phyloP scores from a whole-genome alignment of 2,888 invertebrate species.

The Anoplius nigerrimus region DNA sequence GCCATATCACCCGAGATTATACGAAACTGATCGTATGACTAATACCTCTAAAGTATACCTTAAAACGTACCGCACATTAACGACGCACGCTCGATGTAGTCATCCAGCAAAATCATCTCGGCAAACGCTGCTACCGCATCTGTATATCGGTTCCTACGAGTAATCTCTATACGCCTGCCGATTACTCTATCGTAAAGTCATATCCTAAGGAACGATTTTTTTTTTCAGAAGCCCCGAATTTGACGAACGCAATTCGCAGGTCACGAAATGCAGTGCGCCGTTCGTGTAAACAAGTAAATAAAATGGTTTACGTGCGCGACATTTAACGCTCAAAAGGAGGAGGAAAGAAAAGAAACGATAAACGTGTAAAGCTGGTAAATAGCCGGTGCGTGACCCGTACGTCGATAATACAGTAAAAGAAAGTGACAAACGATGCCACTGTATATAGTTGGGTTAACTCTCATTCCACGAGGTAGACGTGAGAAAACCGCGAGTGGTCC shows the following conservation, averaged over 20 bases:
- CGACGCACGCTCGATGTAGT: background rate
- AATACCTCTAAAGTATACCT: slow-evolving; percentile 25
- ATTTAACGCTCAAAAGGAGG: background rate
- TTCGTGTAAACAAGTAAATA: background rate
- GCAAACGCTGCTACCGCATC: too few species aligned
- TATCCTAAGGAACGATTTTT: background rate
- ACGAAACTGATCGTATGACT: slow-evolving; percentile 19
- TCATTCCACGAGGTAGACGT: too few species aligned
- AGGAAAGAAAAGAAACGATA: background rate
- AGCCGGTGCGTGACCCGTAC: too few species aligned
- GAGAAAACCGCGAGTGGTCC: too few species aligned
- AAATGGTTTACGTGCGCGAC: background rate
- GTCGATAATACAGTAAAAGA: too few species aligned
- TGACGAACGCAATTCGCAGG: background rate
- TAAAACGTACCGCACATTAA: slow-evolving; percentile 22
- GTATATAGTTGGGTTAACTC: too few species aligned
- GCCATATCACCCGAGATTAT: slow-evolving; percentile 18
- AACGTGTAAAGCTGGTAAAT: background rate
- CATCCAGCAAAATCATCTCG: too few species aligned
- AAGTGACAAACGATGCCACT: too few species aligned
- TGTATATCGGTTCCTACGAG: too few species aligned
- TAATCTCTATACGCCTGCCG: too few species aligned
- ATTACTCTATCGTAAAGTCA: background rate
- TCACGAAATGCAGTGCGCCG: background rate
- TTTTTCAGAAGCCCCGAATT: background rate